Evolutionary conservation across 1,140 invertebrate species (phyloP), one percentile per base, ranked within the genome.

Genomic region (Meloidogyne chitwoodi): DNA sequence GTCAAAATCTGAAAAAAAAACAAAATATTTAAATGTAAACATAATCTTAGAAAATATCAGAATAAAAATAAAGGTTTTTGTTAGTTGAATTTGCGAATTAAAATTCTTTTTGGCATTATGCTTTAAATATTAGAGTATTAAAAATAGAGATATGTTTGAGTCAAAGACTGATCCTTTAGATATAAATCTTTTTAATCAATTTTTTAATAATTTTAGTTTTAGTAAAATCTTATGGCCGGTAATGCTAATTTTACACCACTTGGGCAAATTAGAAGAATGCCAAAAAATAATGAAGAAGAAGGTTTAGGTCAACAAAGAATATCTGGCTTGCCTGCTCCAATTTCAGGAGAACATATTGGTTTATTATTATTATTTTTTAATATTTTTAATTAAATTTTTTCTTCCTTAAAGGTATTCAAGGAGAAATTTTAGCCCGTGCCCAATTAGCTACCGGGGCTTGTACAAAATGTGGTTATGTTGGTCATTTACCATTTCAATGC

Each of bases 401-500:
- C n/a, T n/a, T n/a, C n/a, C n/a, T 79, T 78, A 22, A 29, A 76
- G 75, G 64, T 1, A 76, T 67, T 66, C 75, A 65, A 31, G 75
- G 75, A n/a, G 75, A 76, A 31, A 64, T 80, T 63, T 44, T 78
- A 26, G 78, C 62, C 8, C 80, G 56, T 29, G 34, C 77, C n/a
- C 67, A 79, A 12, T 48, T 72, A 19, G 68, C 78, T 19, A 78
- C 77, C 8, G 77, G 77, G 2, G 77, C 77, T 10, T 78, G 77
- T 63, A 79, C 63, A 27, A 78, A 78, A 34, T 78, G 77, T 73
- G 77, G 77, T 29, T 78, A 67, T 80, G 44, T 68, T 19, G 77
- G 77, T 24, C 77, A 78, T 80, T 44, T 78, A 16, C 67, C 77
- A 16, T 78, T 68, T 31, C 77, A 78, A 80, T 78, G 77, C 61